Conservation (phyloP, 1,140 invertebrate genomes). For the Saccostrea glomerata region DNA sequence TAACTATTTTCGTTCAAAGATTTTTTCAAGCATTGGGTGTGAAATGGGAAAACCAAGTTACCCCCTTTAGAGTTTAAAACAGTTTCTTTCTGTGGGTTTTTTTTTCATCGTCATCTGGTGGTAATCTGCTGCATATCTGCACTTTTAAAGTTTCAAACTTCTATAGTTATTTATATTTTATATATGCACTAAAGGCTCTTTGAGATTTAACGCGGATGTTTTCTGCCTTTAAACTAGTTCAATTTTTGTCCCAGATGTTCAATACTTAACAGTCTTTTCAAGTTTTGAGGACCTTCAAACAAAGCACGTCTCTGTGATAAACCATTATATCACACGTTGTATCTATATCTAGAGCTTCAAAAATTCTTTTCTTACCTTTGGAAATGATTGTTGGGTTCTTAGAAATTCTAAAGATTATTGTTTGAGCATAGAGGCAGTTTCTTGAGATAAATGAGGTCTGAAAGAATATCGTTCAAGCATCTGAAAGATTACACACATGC, state of each 20-base stretch:
- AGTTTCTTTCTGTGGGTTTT: not conserved
- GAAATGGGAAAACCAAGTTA: not conserved
- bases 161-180: slow-evolving; percentile 1
- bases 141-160: not conserved
- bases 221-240: not conserved
- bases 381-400: not conserved
- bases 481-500: not conserved
- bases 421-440: not conserved
- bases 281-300: not conserved
- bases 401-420: not conserved
- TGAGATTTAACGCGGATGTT: not conserved
- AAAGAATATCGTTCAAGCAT: not conserved
- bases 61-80: not conserved
- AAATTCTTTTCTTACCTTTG: not conserved
- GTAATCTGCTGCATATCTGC: slow-evolving; percentile 5
- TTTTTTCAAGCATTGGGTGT: not conserved
- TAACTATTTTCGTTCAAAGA: no score
- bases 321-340: not conserved
- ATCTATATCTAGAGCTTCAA: not conserved
- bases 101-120: not conserved
- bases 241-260: slow-evolving; percentile 12
- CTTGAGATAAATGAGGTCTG: not conserved
- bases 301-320: not conserved
- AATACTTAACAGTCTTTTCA: not conserved
- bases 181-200: not conserved